Conservation (phyloP, 2,113 vertebrate species). For the Indicator maculatus region DNA sequence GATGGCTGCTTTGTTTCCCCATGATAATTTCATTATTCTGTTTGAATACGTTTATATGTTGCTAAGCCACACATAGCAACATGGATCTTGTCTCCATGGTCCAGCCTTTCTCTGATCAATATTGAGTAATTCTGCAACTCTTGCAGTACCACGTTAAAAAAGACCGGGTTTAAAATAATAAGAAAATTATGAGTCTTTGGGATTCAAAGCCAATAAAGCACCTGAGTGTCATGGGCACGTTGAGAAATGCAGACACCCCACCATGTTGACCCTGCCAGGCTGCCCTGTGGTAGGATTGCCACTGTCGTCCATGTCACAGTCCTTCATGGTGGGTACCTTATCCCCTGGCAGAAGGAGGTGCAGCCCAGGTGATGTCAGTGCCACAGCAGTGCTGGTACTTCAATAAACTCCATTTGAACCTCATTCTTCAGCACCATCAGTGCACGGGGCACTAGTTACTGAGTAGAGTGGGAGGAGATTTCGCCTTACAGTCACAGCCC, state of each 20-base stretch:
- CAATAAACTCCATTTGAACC: background rate
- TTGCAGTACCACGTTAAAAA: background rate
- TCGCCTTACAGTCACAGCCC: accelerated
- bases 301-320: accelerated
- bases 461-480: background rate
- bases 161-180: background rate
- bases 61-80: constrained; percentile 75
- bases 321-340: accelerated
- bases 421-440: accelerated
- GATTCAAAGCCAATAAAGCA: background rate
- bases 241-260: background rate
- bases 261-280: accelerated
- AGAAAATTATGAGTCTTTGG: background rate
- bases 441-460: background rate
- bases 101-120: constrained; percentile 48
- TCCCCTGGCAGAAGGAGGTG: background rate
- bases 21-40: constrained; percentile 74
- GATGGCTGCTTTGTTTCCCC: constrained; percentile 73
- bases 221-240: background rate
- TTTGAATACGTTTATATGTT: constrained; percentile 74
- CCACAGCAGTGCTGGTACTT: background rate
- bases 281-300: accelerated
- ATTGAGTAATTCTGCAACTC: constrained; percentile 20
- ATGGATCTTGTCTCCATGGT: constrained; percentile 42
- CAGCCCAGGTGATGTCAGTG: accelerated